phyloP scores from a whole-genome alignment of 2,113 vertebrate species.

The Notothenia rossii region DNA sequence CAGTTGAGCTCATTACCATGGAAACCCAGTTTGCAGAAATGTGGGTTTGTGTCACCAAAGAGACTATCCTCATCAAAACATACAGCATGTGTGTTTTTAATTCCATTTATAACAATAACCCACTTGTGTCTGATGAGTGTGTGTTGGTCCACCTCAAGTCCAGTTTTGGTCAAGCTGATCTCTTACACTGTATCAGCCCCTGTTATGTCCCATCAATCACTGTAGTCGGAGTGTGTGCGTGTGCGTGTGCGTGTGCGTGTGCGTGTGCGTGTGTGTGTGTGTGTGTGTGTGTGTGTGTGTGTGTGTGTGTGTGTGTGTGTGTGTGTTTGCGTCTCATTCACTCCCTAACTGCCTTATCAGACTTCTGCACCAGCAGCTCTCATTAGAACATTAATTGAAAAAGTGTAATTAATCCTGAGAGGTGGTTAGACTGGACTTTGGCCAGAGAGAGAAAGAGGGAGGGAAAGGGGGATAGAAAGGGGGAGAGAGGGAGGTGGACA shows the following conservation, averaged over 20 bases:
- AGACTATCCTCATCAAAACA: slow-evolving; percentile 34
- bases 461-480: too few species aligned
- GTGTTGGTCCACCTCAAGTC: slow-evolving; percentile 14
- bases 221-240: slow-evolving; percentile 42
- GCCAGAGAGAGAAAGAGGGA: slow-evolving; percentile 69
- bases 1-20: slow-evolving; percentile 81
- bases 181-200: slow-evolving; percentile 42
- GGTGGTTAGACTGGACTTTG: slow-evolving; percentile 82
- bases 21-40: slow-evolving; percentile 65
- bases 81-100: slow-evolving; percentile 30
- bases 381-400: slow-evolving; percentile 89
- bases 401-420: slow-evolving; percentile 88
- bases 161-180: slow-evolving; percentile 19
- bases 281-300: slow-evolving; percentile 19
- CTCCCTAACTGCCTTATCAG: slow-evolving; percentile 83
- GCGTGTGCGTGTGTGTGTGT: slow-evolving; percentile 22
- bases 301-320: slow-evolving; percentile 24
- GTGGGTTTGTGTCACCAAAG: slow-evolving; percentile 51
- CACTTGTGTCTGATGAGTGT: neutral
- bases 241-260: slow-evolving; percentile 22
- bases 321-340: slow-evolving; percentile 50
- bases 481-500: slow-evolving; percentile 25
- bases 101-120: slow-evolving; percentile 9
- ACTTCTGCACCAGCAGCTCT: slow-evolving; percentile 84
- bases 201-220: slow-evolving; percentile 61